Percentiles rank a stretch among this genome's conserved stretches.
Conservation (phyloP, 2,113 vertebrate species). For the Mastomys coucha region DNA sequence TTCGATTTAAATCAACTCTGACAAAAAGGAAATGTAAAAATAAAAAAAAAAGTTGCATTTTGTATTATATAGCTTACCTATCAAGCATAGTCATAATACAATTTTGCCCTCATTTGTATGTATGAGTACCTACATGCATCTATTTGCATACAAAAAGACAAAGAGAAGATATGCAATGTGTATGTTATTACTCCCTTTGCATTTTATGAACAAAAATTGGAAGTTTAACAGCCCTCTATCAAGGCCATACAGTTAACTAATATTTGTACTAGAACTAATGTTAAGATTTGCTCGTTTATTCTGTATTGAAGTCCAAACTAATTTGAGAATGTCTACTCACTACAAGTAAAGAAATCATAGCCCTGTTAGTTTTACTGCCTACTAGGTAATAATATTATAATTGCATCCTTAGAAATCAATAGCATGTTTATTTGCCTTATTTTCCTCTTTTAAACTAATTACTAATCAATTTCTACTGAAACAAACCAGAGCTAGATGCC, state of each 20-base stretch:
- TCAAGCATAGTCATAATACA: not conserved
- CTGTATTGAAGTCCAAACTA: not conserved
- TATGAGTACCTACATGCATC: not conserved
- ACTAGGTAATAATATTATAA: not conserved
- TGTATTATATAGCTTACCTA: not conserved
- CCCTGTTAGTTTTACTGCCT: not conserved
- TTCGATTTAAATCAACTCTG: constrained; percentile 42
- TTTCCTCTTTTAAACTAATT: not conserved
- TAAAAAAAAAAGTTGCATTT: constrained; percentile 2
- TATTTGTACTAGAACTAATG: not conserved
- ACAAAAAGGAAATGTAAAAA: constrained; percentile 39
- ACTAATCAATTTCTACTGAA: not conserved
- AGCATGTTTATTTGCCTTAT: not conserved
- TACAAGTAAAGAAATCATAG: not conserved
- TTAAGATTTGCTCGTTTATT: not conserved
- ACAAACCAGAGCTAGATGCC: not conserved
- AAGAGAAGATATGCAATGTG: not conserved
- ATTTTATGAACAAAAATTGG: not conserved
- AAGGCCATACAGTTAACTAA: not conserved
- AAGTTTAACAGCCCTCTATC: not conserved
- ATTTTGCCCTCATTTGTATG: not conserved
- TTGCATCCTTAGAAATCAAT: not conserved
- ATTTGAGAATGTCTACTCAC: not conserved
- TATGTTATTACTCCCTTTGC: not conserved
- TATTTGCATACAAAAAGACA: not conserved